Conservation (phyloP, 2,888 invertebrate genomes). For the Acronicta psi region DNA sequence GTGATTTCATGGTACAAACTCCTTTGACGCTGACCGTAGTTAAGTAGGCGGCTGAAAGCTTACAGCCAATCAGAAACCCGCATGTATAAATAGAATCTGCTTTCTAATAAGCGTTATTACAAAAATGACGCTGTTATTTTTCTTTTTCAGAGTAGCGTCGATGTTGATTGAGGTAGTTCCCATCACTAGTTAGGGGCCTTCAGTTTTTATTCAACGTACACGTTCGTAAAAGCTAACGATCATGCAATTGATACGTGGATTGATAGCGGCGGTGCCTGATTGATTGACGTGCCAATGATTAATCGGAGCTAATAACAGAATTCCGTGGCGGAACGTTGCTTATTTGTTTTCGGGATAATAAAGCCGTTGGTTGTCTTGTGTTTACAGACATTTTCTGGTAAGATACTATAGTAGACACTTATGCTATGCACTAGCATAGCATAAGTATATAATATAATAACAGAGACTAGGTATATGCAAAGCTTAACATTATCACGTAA, state of each 20-base stretch:
- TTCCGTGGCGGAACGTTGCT: constrained; percentile 15
- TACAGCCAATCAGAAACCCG: no score
- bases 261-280: constrained; percentile 38
- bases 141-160: neutral
- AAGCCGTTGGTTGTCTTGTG: neutral
- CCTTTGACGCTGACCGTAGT: no score
- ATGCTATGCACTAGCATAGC: no score
- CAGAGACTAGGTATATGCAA: no score
- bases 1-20: no score
- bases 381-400: neutral
- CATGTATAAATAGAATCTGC: no score
- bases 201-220: constrained; percentile 4
- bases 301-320: constrained; percentile 22
- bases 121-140: neutral
- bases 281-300: constrained; percentile 48
- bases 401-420: no score
- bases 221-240: constrained; percentile 23
- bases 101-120: neutral
- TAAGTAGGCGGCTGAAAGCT: no score
- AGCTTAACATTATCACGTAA: no score
- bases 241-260: constrained; percentile 34
- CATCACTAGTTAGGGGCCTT: neutral
- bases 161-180: constrained; percentile 6
- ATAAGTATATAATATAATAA: no score
- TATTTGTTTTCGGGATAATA: constrained; percentile 23